These are phyloP conservation scores for Portunus trituberculatus DNA, from an alignment of 1,140 invertebrate genomes.

Conservation along the genomic window DNA sequence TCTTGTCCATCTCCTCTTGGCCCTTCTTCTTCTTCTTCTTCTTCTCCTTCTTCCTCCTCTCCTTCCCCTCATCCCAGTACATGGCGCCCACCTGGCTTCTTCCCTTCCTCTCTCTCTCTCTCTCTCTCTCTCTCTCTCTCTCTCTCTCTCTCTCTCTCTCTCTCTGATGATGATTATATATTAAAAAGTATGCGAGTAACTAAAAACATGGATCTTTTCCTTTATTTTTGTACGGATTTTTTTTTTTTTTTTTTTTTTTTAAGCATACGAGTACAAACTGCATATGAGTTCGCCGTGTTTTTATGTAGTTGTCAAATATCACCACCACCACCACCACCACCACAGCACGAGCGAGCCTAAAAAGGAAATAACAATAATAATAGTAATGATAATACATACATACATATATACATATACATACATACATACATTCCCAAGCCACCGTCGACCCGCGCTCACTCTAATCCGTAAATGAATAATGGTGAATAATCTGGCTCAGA, in stretches of 20 bases:
- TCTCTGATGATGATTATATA: background rate
- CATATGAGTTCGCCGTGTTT: no score
- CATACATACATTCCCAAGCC: background rate
- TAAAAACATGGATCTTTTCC: background rate
- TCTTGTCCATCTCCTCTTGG: slow-evolving; percentile 49
- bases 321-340: no score
- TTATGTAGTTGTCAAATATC: background rate
- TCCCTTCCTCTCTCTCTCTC: no score
- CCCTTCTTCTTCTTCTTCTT: background rate
- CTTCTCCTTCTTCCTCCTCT: background rate
- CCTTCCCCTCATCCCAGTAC: no score
- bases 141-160: slow-evolving; percentile 38
- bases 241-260: background rate
- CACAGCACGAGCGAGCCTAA: no score
- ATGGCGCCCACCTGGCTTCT: background rate
- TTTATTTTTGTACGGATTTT: background rate
- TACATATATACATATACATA: slow-evolving; percentile 33
- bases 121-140: background rate
- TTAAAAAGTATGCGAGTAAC: no score
- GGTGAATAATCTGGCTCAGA: slow-evolving; percentile 33
- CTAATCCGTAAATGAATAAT: slow-evolving; percentile 34
- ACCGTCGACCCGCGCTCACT: background rate
- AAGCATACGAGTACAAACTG: background rate
- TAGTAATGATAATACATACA: background rate
- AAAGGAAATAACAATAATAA: no score